A percentile compares a stretch with the other conserved stretches of the same genome.
Conservation (phyloP, 1,140 invertebrate species). For the Whitmania pigra region DNA sequence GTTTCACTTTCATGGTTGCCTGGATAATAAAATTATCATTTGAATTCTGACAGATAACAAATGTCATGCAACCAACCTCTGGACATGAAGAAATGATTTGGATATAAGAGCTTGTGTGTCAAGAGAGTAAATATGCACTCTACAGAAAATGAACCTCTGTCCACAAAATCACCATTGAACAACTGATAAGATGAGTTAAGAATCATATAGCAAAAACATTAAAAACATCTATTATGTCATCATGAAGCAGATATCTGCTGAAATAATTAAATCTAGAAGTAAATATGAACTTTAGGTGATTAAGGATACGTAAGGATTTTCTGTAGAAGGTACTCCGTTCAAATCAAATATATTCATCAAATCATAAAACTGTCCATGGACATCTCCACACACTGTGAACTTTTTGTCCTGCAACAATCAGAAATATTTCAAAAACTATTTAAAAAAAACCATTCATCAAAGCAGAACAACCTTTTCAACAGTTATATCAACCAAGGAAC, state of each 20-base stretch:
- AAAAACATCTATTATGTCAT: neutral
- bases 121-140: constrained; percentile 97
- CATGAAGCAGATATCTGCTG: neutral
- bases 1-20: constrained; percentile 93
- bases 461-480: constrained; percentile 53
- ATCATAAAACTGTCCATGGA: constrained; percentile 98
- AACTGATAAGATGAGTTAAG: constrained; percentile 48
- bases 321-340: constrained; percentile 83
- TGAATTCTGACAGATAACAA: neutral
- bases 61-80: constrained; percentile 54
- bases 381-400: constrained; percentile 99
- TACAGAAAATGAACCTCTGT: constrained; percentile 95
- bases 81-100: constrained; percentile 93
- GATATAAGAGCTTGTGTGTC: constrained; percentile 90
- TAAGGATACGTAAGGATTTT: constrained; percentile 77
- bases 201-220: constrained; percentile 25
- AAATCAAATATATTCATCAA: constrained; percentile 93
- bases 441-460: neutral
- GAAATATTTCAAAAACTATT: constrained; percentile 5
- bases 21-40: constrained; percentile 40
- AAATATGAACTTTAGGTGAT: constrained; percentile 1
- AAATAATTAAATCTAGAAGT: neutral
- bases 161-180: constrained; percentile 98
- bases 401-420: constrained; percentile 54
- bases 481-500: constrained; percentile 59